phyloP scores from a whole-genome alignment of 2,113 vertebrate genomes.

The Oostethus manadensis region DNA sequence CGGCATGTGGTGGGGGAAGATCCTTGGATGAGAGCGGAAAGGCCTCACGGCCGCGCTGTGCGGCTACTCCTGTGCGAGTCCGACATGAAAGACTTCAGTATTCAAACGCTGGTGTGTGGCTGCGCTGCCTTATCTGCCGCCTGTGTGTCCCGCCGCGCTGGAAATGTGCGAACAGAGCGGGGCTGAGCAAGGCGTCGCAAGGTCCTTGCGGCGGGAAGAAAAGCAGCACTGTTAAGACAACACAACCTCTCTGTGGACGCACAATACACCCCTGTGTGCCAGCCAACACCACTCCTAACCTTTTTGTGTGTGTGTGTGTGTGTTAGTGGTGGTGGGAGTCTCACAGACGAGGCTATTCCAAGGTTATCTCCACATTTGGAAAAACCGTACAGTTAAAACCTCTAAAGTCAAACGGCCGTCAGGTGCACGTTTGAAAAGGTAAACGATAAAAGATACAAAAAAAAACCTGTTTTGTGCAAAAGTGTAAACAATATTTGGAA shows the following conservation, averaged over 20 bases:
- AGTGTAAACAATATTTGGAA: no score
- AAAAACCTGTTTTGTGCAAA: no score
- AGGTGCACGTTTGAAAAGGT: no score
- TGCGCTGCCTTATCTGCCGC: slow-evolving; percentile 12
- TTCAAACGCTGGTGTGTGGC: slow-evolving; percentile 5
- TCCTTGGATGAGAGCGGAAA: background rate
- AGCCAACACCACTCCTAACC: slow-evolving; percentile 15
- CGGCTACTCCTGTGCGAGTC: no score
- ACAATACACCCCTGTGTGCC: slow-evolving; percentile 41
- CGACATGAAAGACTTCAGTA: slow-evolving; percentile 10
- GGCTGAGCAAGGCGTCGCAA: slow-evolving; percentile 41
- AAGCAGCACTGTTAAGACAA: slow-evolving; percentile 59
- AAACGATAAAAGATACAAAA: no score
- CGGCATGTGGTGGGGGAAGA: background rate
- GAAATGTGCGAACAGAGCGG: slow-evolving; percentile 34
- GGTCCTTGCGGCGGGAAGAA: slow-evolving; percentile 56
- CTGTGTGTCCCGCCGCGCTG: background rate
- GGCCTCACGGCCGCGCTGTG: background rate
- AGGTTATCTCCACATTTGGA: slow-evolving; percentile 13
- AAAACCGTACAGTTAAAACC: background rate
- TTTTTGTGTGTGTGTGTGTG: slow-evolving; percentile 8
- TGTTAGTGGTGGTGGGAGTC: slow-evolving; percentile 5
- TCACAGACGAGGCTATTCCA: slow-evolving; percentile 27
- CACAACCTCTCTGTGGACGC: slow-evolving; percentile 48
- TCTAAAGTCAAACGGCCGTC: background rate